phyloP scores from a whole-genome alignment of 2,888 invertebrate species.

The Meghimatium bilineatum region DNA sequence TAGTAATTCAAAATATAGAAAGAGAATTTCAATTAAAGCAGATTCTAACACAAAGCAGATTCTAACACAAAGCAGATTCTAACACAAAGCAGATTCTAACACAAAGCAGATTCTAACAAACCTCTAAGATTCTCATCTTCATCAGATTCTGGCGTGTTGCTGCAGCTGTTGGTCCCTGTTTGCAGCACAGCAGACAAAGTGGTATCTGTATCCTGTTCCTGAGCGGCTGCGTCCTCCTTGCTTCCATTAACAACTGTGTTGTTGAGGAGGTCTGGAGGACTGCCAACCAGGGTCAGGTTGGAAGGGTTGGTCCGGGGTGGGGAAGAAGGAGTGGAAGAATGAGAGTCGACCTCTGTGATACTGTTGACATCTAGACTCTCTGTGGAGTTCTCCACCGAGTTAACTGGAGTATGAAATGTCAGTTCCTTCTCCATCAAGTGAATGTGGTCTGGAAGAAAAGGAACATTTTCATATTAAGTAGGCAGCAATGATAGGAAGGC shows the following conservation, averaged over 20 bases:
- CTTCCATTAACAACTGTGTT: conserved; percentile 38
- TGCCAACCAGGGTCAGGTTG: conserved; percentile 37
- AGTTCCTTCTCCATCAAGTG: conserved; percentile 50
- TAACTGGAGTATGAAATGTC: conserved; percentile 39
- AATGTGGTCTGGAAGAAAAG: conserved; percentile 48
- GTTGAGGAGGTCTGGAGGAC: conserved; percentile 39
- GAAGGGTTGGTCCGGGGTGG: conserved; percentile 31
- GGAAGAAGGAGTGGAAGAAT: conserved; percentile 33
- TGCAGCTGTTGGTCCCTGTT: background rate
- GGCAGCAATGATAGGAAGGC: background rate
- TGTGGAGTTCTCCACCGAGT: conserved; percentile 47
- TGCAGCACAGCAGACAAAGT: background rate
- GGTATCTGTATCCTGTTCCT: conserved; percentile 36
- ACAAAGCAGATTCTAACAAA: background rate
- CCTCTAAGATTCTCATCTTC: conserved; percentile 42
- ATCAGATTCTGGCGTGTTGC: background rate
- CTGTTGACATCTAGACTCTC: conserved; percentile 33
- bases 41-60: too few species aligned
- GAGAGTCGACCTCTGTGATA: background rate
- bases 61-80: too few species aligned
- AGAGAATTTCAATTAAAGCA: too few species aligned
- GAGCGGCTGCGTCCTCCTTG: conserved; percentile 18
- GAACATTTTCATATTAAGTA: background rate
- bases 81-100: too few species aligned
- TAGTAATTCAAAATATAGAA: too few species aligned